Conservation (phyloP, 2,888 invertebrate genomes). For the Dusona sp. region DNA sequence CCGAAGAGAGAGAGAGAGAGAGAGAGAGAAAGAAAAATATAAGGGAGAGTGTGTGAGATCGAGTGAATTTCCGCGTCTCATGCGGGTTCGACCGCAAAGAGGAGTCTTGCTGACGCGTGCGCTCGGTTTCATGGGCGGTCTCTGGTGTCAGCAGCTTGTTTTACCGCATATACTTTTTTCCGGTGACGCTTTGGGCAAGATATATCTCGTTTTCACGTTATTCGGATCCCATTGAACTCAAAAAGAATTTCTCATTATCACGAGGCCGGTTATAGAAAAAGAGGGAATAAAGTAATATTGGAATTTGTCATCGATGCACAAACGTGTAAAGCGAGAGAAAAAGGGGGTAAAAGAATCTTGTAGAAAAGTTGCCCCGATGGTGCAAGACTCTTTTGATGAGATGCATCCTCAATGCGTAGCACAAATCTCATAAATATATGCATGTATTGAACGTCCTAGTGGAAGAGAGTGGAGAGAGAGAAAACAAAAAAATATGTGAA, state of each 20-base stretch:
- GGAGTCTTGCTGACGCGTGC: conserved; percentile 67
- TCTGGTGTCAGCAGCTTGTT: conserved; percentile 58
- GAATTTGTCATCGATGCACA: not conserved
- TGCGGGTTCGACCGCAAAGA: conserved; percentile 39
- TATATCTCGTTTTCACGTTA: not conserved
- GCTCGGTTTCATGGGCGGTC: conserved; percentile 63
- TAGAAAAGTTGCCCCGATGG: not conserved
- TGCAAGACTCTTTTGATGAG: not conserved
- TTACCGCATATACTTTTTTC: conserved; percentile 36
- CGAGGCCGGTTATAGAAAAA: not conserved
- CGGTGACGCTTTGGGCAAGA: conserved; percentile 29
- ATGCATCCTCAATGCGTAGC: not conserved
- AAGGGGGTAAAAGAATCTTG: not conserved
- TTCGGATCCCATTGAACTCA: conserved; percentile 3
- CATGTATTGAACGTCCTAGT: not conserved
- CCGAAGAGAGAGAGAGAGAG: not conserved
- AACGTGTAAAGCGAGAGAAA: not conserved
- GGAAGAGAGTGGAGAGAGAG: not conserved
- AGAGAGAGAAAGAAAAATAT: not conserved
- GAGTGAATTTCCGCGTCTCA: conserved; percentile 64
- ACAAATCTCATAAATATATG: not conserved
- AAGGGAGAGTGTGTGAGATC: conserved; percentile 27
- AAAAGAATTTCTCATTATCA: not conserved
- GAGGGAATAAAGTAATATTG: not conserved
- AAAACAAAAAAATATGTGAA: not conserved